Conservation (phyloP, 1,140 invertebrate genomes). For the Rhyzopertha dominica region DNA sequence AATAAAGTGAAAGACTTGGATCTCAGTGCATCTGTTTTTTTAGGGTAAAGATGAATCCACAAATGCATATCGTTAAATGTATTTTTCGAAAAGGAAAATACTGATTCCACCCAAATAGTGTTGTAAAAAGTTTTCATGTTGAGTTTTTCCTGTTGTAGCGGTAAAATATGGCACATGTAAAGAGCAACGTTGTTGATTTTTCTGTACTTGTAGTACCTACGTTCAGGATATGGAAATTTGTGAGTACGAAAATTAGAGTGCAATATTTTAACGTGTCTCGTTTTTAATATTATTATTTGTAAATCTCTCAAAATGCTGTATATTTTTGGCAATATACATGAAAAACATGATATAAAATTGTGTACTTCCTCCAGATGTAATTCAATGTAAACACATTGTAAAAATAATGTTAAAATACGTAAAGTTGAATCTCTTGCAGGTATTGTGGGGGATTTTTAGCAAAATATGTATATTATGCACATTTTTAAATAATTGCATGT, state of each 20-base stretch:
- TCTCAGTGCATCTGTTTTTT: no score
- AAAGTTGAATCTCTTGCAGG: slow-evolving; percentile 31
- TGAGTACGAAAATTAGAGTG: slow-evolving; percentile 23
- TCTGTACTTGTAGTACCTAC: no score
- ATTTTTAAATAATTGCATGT: slow-evolving; percentile 44
- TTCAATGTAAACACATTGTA: slow-evolving; percentile 38
- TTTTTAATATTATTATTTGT: slow-evolving; percentile 7
- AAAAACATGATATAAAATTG: slow-evolving; percentile 19
- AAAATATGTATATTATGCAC: slow-evolving; percentile 44
- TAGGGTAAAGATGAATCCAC: no score
- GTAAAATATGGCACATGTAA: slow-evolving; percentile 23
- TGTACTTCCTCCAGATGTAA: slow-evolving; percentile 37
- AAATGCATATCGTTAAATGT: no score
- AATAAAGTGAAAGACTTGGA: no score
- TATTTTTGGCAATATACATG: slow-evolving; percentile 37
- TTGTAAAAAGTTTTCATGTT: no score
- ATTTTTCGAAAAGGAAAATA: no score
- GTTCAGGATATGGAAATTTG: no score
- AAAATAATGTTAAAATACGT: slow-evolving; percentile 38
- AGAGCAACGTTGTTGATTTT: no score
- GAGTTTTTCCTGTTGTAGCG: no score
- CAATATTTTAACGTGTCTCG: slow-evolving; percentile 34
- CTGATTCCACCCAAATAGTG: no score
- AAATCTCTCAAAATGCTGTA: slow-evolving; percentile 25
- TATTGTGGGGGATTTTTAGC: slow-evolving; percentile 33